phyloP scores from a whole-genome alignment of 2,113 vertebrate species.

The Dicerorhinus sumatrensis region DNA sequence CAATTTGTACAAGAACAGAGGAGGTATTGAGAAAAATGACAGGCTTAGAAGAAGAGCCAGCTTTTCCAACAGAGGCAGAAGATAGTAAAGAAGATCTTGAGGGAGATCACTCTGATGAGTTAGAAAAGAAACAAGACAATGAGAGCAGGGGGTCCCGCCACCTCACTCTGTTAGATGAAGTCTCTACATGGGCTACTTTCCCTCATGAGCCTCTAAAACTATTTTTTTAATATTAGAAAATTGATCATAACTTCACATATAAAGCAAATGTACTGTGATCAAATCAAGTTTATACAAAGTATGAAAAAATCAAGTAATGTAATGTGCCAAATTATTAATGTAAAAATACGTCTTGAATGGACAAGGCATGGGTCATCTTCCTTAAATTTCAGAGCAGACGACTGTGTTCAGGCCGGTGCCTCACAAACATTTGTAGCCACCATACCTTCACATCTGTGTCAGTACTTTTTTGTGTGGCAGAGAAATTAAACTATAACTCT shows the following conservation, averaged over 20 bases:
- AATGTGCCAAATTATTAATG: neutral
- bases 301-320: neutral
- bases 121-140: neutral
- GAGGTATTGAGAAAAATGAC: neutral
- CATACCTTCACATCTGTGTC: neutral
- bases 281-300: neutral
- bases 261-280: neutral
- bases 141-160: neutral
- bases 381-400: neutral
- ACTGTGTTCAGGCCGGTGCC: neutral
- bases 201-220: neutral
- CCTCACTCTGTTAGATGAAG: neutral
- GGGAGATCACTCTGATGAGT: neutral
- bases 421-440: neutral
- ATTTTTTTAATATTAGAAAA: neutral
- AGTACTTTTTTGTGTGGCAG: neutral
- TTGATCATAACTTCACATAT: neutral
- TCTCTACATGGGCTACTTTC: neutral
- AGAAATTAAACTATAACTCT: neutral
- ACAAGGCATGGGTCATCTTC: neutral
- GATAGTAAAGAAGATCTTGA: neutral
- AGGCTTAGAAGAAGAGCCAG: neutral
- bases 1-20: neutral
- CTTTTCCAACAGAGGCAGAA: neutral
- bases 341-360: neutral